Percentiles rank a stretch among this genome's conserved stretches.
Evolutionary conservation across 2,797 vertebrate genomes (phyloP).

Genomic region (Falco biarmicus): DNA sequence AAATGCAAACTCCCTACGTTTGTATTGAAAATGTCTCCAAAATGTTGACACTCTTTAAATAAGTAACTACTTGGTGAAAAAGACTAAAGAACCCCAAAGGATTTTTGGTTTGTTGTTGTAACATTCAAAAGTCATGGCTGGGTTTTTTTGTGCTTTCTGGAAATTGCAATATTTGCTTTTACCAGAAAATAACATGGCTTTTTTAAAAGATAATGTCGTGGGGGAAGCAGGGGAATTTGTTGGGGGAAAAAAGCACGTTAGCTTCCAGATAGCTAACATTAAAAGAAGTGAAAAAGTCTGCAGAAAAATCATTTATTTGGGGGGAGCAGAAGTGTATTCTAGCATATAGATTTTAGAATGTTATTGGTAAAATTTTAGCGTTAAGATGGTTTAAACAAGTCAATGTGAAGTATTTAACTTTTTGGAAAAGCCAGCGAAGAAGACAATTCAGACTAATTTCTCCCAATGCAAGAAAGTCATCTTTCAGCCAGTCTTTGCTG

Average conservation of each 20-base stretch:
- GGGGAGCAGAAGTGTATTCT: neutral
- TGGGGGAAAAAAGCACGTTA: rapidly evolving
- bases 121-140: neutral
- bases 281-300: neutral
- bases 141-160: neutral
- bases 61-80: neutral
- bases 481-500: neutral
- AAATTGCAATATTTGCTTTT: neutral
- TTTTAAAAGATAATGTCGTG: neutral
- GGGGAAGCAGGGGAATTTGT: neutral
- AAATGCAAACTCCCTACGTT: neutral
- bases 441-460: neutral
- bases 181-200: neutral
- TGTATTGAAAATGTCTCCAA: neutral
- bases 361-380: neutral
- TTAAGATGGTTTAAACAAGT: neutral
- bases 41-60: neutral
- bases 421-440: neutral
- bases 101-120: neutral
- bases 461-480: neutral
- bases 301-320: neutral
- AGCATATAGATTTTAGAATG: neutral
- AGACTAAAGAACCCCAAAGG: neutral
- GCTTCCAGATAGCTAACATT: neutral
- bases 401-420: neutral